Evolutionary conservation across 1,140 invertebrate genomes (phyloP), one percentile per base, ranked within the genome.

Genomic region (Oncopeltus fasciatus): DNA sequence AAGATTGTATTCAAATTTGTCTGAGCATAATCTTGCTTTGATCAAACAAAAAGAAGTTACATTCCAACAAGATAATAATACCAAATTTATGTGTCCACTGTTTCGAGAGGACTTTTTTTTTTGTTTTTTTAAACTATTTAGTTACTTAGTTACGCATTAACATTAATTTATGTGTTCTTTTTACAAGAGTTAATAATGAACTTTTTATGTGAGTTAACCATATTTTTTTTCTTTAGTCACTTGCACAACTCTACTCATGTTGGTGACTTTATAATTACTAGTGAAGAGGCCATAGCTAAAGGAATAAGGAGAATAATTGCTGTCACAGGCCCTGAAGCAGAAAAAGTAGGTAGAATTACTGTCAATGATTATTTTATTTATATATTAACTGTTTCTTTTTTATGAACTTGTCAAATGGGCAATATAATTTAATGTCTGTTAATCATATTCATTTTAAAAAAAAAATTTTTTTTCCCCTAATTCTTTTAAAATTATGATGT

Each of bases 221-320:
- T 14, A 27, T 59, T 71, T 67, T 61, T 63, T 63, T 72, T n/a
- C n/a, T 73, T 43, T 67, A 85, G 83, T 5, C 95, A 99, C 81
- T 80, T 98, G 49, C 80, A 86, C 66, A 84, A 85, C 67, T 86
- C 90, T 27, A 85, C 88, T 0, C 92, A 99, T 71, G 89, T 97
- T 71, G 92, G 91, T 56, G 84, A 93, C 68, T 94, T 99, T 77
- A 86, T 97, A 0, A 98, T 99, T 70, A 81, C 91, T 1, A 90
- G 86, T 70, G 97, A 99, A 81, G 97, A 99, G 77, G 95, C 96
- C 12, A 99, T 99, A 69, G 92, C 97, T 49, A 99, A 99, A 78
- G 97, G 95, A 60, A 95, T 98, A 62, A 79, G 97, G 57, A 83
- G 97, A 71, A 98, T 99, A 72, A 91, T 98, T 43, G 96, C 95